These are phyloP conservation scores for Morpho helenor DNA, from an alignment of 2,888 invertebrate species.

Conservation along the genomic window DNA sequence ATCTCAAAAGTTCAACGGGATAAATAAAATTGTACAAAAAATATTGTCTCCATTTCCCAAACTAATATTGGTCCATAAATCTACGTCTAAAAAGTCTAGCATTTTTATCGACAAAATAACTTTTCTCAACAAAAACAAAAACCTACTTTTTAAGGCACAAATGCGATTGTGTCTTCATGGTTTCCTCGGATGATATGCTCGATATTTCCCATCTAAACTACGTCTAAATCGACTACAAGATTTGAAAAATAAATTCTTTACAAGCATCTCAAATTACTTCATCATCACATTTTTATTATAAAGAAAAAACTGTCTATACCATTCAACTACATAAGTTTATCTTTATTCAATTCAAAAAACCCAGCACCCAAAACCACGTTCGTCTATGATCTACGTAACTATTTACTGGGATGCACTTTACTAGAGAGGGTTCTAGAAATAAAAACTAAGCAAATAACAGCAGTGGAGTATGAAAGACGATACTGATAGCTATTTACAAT, in stretches of 20 bases:
- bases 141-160: slow-evolving; percentile 62
- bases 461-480: slow-evolving; percentile 45
- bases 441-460: slow-evolving; percentile 47
- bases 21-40: slow-evolving; percentile 68
- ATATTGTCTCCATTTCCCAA: slow-evolving; percentile 59
- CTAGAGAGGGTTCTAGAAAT: slow-evolving; percentile 53
- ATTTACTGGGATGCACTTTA: slow-evolving; percentile 76
- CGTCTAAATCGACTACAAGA: slow-evolving; percentile 52
- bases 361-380: slow-evolving; percentile 63
- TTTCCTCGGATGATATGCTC: slow-evolving; percentile 63
- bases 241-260: slow-evolving; percentile 45
- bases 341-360: slow-evolving; percentile 38
- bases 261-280: slow-evolving; percentile 41
- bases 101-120: slow-evolving; percentile 39
- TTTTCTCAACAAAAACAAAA: slow-evolving; percentile 37
- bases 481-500: slow-evolving; percentile 38
- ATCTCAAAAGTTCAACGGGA: slow-evolving; percentile 45
- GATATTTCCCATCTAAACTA: slow-evolving; percentile 34
- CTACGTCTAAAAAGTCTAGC: slow-evolving; percentile 49
- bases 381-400: slow-evolving; percentile 56
- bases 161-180: slow-evolving; percentile 61
- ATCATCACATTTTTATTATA: slow-evolving; percentile 38
- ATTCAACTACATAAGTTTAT: slow-evolving; percentile 41
- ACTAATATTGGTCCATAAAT: slow-evolving; percentile 68
- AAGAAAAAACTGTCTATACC: slow-evolving; percentile 38